These are phyloP conservation scores for Gopherus flavomarginatus DNA, from an alignment of 2,113 vertebrate species.

Conservation along the genomic window DNA sequence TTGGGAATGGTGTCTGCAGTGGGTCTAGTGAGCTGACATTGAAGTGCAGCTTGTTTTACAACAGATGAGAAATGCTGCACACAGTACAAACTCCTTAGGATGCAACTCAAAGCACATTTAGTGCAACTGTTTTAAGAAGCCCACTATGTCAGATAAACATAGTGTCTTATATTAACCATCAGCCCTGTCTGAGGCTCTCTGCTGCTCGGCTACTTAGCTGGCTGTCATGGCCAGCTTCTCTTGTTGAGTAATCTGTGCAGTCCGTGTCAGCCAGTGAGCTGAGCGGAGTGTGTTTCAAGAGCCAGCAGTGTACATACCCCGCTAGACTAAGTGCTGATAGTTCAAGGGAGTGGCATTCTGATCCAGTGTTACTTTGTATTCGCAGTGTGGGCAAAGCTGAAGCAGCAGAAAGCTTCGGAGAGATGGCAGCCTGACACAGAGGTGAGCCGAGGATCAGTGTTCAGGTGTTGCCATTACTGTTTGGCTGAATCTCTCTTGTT, in stretches of 20 bases:
- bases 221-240: not conserved
- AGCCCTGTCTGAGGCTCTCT: not conserved
- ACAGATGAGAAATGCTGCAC: not conserved
- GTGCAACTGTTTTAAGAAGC: not conserved
- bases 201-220: not conserved
- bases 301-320: rapidly evolving
- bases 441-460: conserved; percentile 76
- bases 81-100: not conserved
- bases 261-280: not conserved
- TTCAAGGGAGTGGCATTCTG: not conserved
- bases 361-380: conserved; percentile 20
- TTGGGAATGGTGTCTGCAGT: not conserved
- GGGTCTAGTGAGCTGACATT: not conserved
- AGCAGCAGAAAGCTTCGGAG: conserved; percentile 95
- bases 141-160: not conserved
- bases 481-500: not conserved
- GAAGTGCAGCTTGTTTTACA: not conserved
- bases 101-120: not conserved
- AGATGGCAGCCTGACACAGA: conserved; percentile 99
- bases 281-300: not conserved
- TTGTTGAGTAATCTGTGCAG: not conserved
- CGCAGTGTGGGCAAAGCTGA: conserved; percentile 97
- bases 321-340: not conserved
- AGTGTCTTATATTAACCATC: not conserved
- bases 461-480: rapidly evolving